A percentile compares a stretch with the other conserved stretches of the same genome.
Evolutionary conservation across 2,888 invertebrate species (phyloP).

Genomic region (Diarsia brunnea): DNA sequence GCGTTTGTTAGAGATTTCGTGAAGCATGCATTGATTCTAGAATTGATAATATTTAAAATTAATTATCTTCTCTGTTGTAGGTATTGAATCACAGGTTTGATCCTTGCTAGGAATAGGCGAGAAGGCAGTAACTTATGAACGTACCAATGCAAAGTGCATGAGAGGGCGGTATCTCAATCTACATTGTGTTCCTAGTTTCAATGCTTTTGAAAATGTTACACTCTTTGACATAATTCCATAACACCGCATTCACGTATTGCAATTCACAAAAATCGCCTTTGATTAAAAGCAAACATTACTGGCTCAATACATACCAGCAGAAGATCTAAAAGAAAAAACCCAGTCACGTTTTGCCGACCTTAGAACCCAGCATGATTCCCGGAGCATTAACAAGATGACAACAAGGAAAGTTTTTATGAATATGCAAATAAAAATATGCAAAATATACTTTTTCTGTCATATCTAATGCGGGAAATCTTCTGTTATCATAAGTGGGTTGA

Average conservation of each 20-base stretch:
- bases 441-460: slow-evolving; percentile 23
- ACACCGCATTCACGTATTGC: not conserved
- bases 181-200: not conserved
- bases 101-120: not conserved
- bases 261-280: not conserved
- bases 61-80: not conserved
- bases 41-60: not conserved
- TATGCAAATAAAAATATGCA: slow-evolving; percentile 11
- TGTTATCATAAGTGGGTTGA: slow-evolving; percentile 42
- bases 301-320: no score
- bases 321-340: slow-evolving; percentile 6
- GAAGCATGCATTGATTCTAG: not conserved
- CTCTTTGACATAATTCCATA: not conserved
- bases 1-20: slow-evolving; percentile 16
- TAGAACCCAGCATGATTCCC: not conserved
- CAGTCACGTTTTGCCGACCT: not conserved
- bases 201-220: not conserved
- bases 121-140: not conserved
- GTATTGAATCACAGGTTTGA: not conserved
- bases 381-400: not conserved
- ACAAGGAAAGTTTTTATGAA: slow-evolving; percentile 30
- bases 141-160: not conserved
- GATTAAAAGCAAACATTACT: no score
- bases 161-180: not conserved
- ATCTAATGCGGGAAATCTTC: slow-evolving; percentile 54